Base-by-base conservation (phyloP, 1,140 invertebrate species). In the Heliconius nattereri region DNA sequence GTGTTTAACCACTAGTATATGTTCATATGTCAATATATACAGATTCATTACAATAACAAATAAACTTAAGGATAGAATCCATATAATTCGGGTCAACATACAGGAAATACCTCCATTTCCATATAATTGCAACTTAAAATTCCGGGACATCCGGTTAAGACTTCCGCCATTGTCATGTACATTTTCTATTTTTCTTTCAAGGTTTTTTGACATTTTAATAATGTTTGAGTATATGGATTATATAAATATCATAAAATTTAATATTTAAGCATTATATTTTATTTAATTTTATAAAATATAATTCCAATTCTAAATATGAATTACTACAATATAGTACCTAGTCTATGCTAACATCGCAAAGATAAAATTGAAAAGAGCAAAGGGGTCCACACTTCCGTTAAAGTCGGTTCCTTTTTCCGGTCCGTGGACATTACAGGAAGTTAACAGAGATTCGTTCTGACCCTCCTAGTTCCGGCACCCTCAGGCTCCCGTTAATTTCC, bases 401-500 rank as follows among this genome's bases (percentile, higher is more conserved):
- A 73, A 78, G 73, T 80, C 52, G 80, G 85, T 91, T 90, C 85
- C 86, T 85, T 86, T 76, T 91, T 92, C 90, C 90, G 90, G 79
- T 57, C 74, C 78, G 80, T 86, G 84, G 85, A 87, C 89, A 87
- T 84, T 82, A 85, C 85, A 87, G 88, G 91, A 92, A 88, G 88
- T 85, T 82, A 78, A 85, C 86, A 85, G 86, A 92, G 86, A 92
- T 92, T 91, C 87, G 84, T 86, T 83, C 86, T 84, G 79, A 84
- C 82, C 86, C 86, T 85, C 85, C 73, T 81, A 83, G 86, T 86
- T 91, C 91, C 90, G 89, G 85, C 87, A 81, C 84, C 90, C 84
- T 84, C 87, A 84, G 84, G 80, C 86, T 81, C 84, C 87, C 85
- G 87, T 88, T 89, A 91, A 92, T 92, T 92, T 92, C 91, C 91